These are phyloP conservation scores for Psilopsiagon aurifrons DNA, from an alignment of 2,113 vertebrate species.

Conservation along the genomic window DNA sequence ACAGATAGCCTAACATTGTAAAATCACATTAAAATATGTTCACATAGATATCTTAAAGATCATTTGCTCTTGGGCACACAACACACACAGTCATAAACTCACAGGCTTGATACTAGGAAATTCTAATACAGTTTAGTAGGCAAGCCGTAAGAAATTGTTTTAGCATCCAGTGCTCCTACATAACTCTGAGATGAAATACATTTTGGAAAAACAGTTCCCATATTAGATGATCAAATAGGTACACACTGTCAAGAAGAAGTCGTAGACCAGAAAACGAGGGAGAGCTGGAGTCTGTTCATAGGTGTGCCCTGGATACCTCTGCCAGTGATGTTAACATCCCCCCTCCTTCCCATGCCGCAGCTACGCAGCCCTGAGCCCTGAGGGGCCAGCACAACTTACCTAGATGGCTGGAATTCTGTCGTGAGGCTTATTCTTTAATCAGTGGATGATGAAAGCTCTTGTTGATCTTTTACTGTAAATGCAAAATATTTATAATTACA, in stretches of 20 bases:
- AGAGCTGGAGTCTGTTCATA: neutral
- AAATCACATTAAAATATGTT: conserved; percentile 45
- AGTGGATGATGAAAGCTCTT: neutral
- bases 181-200: neutral
- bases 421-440: neutral
- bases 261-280: neutral
- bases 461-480: conserved; percentile 32
- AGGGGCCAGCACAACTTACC: neutral
- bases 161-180: neutral
- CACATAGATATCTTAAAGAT: neutral
- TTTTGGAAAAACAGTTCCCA: neutral
- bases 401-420: neutral
- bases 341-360: neutral
- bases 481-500: conserved; percentile 49
- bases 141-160: neutral
- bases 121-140: neutral
- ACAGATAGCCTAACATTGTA: conserved; percentile 15
- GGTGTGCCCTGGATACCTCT: neutral
- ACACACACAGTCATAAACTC: neutral
- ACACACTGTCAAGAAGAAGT: neutral
- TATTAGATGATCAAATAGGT: neutral
- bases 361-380: neutral
- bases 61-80: neutral
- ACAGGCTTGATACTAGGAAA: neutral
- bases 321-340: neutral